phyloP scores from a whole-genome alignment of 2,797 vertebrate species.

The Oryzias dopingdopingensis region DNA sequence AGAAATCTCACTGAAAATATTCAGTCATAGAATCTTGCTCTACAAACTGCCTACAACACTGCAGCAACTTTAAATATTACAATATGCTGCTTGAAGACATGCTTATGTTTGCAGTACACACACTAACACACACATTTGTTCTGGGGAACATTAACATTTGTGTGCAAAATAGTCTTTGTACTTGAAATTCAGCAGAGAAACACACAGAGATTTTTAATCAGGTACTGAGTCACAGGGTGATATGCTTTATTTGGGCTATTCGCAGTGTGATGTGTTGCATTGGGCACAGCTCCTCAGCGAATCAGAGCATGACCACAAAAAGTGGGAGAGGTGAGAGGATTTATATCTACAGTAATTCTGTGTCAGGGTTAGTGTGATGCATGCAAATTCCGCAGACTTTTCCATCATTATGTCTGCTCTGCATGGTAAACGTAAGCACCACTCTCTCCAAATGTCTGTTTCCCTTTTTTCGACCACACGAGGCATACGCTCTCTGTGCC shows the following conservation, averaged over 20 bases:
- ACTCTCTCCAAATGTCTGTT: too few relatives aligned
- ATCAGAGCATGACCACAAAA: constrained; percentile 41
- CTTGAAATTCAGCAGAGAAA: constrained; percentile 14
- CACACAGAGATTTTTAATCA: not conserved
- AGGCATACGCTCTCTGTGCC: not conserved
- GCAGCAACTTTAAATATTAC: too few relatives aligned
- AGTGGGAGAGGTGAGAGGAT: constrained; percentile 14
- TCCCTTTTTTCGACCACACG: too few relatives aligned
- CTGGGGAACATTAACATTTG: not conserved
- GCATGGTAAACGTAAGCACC: too few relatives aligned
- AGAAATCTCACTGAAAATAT: too few relatives aligned
- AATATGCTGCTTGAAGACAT: too few relatives aligned
- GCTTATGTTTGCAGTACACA: not conserved
- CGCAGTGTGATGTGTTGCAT: constrained; percentile 25
- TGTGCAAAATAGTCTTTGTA: constrained; percentile 8
- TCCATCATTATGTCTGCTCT: not conserved
- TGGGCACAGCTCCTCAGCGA: constrained; percentile 36
- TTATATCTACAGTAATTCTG: constrained; percentile 17
- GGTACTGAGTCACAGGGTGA: constrained; percentile 8
- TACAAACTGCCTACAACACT: too few relatives aligned
- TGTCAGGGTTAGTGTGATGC: constrained; percentile 6
- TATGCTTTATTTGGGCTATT: constrained; percentile 23
- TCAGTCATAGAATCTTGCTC: too few relatives aligned
- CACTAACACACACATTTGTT: not conserved
- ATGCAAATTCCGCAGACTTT: constrained; percentile 10